Evolutionary conservation across 2,797 vertebrate genomes (phyloP).

Genomic region (Tarsius wallacei): DNA sequence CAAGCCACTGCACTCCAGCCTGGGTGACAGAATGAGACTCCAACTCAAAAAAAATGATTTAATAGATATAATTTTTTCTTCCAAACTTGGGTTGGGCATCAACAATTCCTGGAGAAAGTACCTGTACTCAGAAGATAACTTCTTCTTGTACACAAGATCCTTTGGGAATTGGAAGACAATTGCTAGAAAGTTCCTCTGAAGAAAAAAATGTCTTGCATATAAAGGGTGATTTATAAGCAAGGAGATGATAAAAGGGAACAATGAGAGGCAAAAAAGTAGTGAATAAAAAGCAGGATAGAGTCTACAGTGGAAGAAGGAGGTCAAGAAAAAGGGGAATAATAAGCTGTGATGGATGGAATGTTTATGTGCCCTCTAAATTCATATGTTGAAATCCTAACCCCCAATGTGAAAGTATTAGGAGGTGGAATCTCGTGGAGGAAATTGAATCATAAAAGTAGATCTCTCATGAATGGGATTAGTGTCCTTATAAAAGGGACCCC

Average conservation of each 20-base stretch:
- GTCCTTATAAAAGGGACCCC: neutral
- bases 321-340: neutral
- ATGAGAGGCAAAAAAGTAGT: neutral
- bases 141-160: neutral
- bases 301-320: neutral
- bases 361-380: neutral
- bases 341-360: neutral
- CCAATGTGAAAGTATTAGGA: neutral
- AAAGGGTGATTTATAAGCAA: neutral
- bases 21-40: too few relatives aligned
- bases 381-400: neutral
- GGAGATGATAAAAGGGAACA: neutral
- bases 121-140: neutral
- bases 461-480: neutral
- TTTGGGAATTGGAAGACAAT: conserved; percentile 1
- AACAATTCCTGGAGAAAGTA: neutral
- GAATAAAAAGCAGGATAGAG: neutral
- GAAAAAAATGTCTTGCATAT: neutral
- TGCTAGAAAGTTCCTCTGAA: neutral
- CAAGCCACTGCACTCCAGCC: too few relatives aligned
- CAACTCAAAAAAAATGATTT: too few relatives aligned
- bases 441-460: neutral
- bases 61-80: neutral
- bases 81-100: conserved; percentile 1
- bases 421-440: neutral